Evolutionary conservation across 1,140 invertebrate species (phyloP).

Genomic region (Sycophila sp.): DNA sequence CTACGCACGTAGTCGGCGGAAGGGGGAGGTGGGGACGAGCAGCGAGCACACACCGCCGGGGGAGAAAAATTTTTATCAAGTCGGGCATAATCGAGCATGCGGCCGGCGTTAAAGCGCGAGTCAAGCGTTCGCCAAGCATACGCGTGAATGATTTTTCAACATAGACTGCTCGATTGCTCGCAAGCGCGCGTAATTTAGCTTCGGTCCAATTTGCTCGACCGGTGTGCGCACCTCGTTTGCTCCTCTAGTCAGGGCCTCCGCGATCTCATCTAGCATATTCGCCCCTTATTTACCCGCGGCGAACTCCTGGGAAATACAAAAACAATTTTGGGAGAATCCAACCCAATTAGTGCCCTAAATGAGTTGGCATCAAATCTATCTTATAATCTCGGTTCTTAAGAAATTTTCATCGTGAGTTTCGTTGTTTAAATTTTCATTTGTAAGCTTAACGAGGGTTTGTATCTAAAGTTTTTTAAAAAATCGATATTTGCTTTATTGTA

Average conservation of each 20-base stretch:
- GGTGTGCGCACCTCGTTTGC: background rate
- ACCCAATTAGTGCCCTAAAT: constrained; percentile 1
- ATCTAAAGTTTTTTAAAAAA: too few species aligned
- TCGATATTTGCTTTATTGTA: too few species aligned
- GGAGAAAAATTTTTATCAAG: background rate
- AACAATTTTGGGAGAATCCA: constrained; percentile 18
- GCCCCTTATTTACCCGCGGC: constrained; percentile 40
- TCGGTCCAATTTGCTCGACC: constrained; percentile 42
- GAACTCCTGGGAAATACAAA: constrained; percentile 12
- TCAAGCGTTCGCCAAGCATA: constrained; percentile 1
- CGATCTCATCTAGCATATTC: constrained; percentile 7
- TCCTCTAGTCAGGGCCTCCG: constrained; percentile 29
- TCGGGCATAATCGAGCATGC: constrained; percentile 3
- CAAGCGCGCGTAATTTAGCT: constrained; percentile 42
- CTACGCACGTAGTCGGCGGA: too few species aligned
- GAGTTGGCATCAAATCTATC: too few species aligned
- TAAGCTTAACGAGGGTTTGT: too few species aligned
- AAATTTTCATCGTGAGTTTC: too few species aligned
- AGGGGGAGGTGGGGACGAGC: background rate
- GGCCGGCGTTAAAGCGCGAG: constrained; percentile 13
- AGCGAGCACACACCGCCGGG: background rate
- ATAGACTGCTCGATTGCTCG: constrained; percentile 25
- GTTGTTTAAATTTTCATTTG: too few species aligned
- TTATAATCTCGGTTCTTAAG: too few species aligned
- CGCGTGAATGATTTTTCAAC: constrained; percentile 44